Evolutionary conservation across 1,140 invertebrate genomes (phyloP), one percentile per base, ranked within the genome.

Genomic region (Coboldia fuscipes): DNA sequence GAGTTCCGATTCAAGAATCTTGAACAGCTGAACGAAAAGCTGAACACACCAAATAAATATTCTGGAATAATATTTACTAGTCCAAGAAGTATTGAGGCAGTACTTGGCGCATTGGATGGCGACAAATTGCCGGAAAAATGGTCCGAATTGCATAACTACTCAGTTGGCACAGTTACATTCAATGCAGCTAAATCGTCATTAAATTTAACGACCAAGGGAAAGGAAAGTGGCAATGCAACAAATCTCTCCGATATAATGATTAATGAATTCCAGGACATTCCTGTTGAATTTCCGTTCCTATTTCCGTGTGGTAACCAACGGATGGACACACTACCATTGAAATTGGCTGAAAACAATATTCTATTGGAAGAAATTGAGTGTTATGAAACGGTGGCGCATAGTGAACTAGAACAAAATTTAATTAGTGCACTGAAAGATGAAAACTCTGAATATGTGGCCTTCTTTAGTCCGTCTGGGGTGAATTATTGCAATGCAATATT

Each of bases 401-500:
- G 50, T 0, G 43, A 56, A 23, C 50, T 65, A 38, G 61, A 53
- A 37, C 53, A 54, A 4, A 57, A 57, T 37, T 45, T 66, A 35
- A 59, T 54, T 24, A 39, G 39, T 6, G 53, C 56, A n/a, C 39
- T 66, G 6, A 48, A 56, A 24, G 43, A 52, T 22, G 43, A 52
- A 1, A 56, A 51, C 19, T 52, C 58, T 0, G 56, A 58, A 26
- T 61, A 56, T 30, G 42, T 66, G 38, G 61, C 62, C 6, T 66
- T 65, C 46, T 66, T 66, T 33, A 65, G 62, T 22, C 63, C 63
- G 0, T 66, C 63, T 0, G 63, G 63, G 1, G 48, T 55, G 3
- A 51, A 48, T 26, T 55, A 45, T 34, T 42, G 43, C 2, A 19
- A 41, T 16, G 47, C 53, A 16, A 47, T 50, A 36, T 49, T 52